These are phyloP conservation scores for Cygnus atratus DNA, from an alignment of 2,113 vertebrate genomes.

Conservation along the genomic window DNA sequence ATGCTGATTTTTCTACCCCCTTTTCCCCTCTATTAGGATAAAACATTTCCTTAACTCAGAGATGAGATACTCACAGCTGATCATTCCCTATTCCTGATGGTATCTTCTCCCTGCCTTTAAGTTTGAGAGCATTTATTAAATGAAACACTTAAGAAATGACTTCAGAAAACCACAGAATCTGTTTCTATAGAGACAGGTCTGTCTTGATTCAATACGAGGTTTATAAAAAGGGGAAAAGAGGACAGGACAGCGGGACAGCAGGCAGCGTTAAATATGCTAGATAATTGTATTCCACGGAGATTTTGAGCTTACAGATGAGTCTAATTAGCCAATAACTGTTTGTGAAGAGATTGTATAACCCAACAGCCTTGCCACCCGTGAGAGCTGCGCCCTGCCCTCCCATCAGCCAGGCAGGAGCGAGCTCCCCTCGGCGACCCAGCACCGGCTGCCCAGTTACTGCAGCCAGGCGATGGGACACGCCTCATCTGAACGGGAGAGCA, in stretches of 20 bases:
- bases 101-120: neutral
- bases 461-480: neutral
- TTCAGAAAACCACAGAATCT: neutral
- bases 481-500: accelerated
- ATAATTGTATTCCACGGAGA: accelerated
- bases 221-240: neutral
- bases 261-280: accelerated
- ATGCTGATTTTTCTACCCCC: accelerated
- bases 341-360: neutral
- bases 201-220: neutral
- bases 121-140: neutral
- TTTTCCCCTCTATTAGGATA: accelerated
- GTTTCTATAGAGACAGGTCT: constrained; percentile 54
- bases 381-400: neutral
- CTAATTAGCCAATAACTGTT: neutral
- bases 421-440: accelerated
- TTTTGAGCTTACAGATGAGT: accelerated
- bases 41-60: neutral
- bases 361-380: neutral
- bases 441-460: accelerated
- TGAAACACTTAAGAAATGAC: neutral
- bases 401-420: neutral
- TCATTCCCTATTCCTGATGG: neutral
- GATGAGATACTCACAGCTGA: neutral
- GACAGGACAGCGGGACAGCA: neutral